Evolutionary conservation across 2,888 invertebrate species (phyloP).

Genomic region (Rotaria sp.): DNA sequence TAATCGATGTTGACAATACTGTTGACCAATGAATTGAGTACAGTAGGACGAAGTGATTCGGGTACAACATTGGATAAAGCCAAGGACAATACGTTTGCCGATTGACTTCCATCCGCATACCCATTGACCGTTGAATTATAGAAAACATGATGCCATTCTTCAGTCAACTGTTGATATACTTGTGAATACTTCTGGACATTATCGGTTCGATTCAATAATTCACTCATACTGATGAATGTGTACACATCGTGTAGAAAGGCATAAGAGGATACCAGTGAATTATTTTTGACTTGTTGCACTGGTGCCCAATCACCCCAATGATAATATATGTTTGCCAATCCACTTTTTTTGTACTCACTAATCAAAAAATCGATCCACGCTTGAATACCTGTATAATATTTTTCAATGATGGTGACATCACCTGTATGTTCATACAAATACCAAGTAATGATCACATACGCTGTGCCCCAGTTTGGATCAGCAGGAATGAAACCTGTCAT

Average conservation of each 20-base stretch:
- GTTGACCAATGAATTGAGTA: background rate
- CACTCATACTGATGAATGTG: background rate
- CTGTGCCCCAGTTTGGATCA: slow-evolving; percentile 7
- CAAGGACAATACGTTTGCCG: background rate
- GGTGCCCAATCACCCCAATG: background rate
- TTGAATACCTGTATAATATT: background rate
- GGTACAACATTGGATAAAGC: background rate
- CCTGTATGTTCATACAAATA: background rate
- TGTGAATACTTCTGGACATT: background rate
- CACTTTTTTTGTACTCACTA: background rate
- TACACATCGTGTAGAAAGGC: background rate
- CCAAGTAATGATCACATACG: background rate
- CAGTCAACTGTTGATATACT: background rate
- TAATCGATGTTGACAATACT: background rate
- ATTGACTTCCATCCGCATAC: background rate
- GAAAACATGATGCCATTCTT: background rate
- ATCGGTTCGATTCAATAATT: background rate
- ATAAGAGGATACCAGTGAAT: background rate
- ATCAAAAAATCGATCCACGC: background rate
- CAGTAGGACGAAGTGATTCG: background rate
- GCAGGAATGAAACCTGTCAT: background rate
- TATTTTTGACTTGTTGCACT: background rate
- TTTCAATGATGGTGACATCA: background rate
- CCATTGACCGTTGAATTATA: background rate
- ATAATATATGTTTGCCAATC: background rate